phyloP scores from a whole-genome alignment of 1,140 invertebrate genomes.

The Cherax quadricarinatus region DNA sequence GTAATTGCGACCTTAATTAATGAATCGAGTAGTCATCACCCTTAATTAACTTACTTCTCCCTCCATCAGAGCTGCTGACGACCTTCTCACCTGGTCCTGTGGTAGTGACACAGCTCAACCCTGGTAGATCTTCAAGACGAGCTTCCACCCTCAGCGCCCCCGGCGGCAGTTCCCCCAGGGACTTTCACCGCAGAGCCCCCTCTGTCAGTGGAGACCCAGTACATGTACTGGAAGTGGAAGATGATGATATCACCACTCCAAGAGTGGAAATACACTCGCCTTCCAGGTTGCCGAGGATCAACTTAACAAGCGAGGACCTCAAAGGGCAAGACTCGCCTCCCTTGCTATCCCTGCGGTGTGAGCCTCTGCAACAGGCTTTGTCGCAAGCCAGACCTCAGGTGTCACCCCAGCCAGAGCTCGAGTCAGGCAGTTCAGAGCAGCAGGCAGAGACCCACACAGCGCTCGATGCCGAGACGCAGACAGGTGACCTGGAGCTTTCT shows the following conservation, averaged over 20 bases:
- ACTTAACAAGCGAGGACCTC: slow-evolving; percentile 24
- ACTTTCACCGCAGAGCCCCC: neutral
- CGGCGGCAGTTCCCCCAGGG: neutral
- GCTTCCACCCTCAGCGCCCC: slow-evolving; percentile 38
- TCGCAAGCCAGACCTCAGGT: neutral
- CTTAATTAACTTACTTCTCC: neutral
- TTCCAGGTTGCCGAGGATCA: slow-evolving; percentile 19
- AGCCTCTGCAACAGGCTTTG: slow-evolving; percentile 3
- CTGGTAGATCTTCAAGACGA: neutral
- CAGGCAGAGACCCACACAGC: neutral
- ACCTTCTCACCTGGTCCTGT: slow-evolving; percentile 54
- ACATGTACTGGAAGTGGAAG: slow-evolving; percentile 59
- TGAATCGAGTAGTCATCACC: too few species aligned
- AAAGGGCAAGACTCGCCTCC: neutral
- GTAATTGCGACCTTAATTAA: too few species aligned
- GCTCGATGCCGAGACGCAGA: too few species aligned
- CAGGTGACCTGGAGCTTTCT: too few species aligned
- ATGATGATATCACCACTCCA: slow-evolving; percentile 44
- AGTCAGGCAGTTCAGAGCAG: neutral
- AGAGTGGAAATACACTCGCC: slow-evolving; percentile 59
- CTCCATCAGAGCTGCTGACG: slow-evolving; percentile 49
- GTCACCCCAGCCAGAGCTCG: neutral
- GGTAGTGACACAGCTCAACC: slow-evolving; percentile 58
- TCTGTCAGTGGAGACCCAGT: slow-evolving; percentile 43
- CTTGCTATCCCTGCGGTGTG: neutral